Evolutionary conservation across 2,888 invertebrate genomes (phyloP).

Genomic region (Sicus ferrugineus): DNA sequence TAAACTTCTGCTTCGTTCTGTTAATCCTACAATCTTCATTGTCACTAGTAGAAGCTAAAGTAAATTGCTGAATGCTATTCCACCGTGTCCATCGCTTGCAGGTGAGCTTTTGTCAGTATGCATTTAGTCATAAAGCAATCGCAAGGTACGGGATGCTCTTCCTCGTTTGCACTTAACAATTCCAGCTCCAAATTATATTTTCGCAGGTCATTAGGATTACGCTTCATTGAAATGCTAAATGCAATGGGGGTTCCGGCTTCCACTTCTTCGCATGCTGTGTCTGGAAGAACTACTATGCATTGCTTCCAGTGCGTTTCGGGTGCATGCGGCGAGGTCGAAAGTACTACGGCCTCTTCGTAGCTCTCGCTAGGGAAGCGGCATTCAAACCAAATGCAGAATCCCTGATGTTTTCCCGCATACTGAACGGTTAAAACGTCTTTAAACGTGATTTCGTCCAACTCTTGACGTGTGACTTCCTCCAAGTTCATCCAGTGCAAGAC

Average conservation of each 20-base stretch:
- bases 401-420: conserved; percentile 72
- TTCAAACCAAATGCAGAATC: conserved; percentile 83
- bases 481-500: conserved; percentile 76
- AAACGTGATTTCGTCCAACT: conserved; percentile 70
- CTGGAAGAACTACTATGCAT: conserved; percentile 82
- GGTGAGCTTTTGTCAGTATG: conserved; percentile 70
- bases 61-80: conserved; percentile 4
- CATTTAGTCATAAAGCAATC: conserved; percentile 80
- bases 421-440: conserved; percentile 69
- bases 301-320: conserved; percentile 94
- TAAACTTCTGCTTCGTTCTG: not conserved
- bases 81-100: conserved; percentile 52
- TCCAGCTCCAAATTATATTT: conserved; percentile 75
- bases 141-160: conserved; percentile 82
- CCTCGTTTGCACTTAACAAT: conserved; percentile 72
- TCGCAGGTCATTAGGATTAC: conserved; percentile 50
- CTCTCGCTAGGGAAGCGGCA: conserved; percentile 75
- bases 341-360: conserved; percentile 68
- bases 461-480: conserved; percentile 68
- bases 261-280: conserved; percentile 66
- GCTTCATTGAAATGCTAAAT: conserved; percentile 71
- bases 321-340: conserved; percentile 81
- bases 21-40: not conserved
- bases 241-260: conserved; percentile 71
- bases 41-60: not conserved